Base-by-base conservation (phyloP, 2,797 vertebrate genomes). In the Podarcis siculus region DNA sequence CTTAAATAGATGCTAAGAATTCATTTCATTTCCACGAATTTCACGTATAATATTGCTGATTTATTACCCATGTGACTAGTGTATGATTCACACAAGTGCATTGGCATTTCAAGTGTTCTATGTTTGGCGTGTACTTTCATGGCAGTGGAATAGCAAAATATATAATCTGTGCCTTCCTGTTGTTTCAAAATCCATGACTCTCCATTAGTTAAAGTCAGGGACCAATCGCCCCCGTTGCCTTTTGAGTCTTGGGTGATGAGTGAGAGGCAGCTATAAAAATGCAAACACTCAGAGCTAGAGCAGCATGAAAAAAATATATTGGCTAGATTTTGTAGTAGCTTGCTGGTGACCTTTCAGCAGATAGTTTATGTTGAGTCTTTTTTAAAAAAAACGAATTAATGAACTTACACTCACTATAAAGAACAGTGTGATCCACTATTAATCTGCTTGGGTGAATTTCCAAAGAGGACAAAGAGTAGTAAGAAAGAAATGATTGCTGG, bases 141-240 rank as follows among this genome's bases (percentile, higher is more conserved):
- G 32, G n/a, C 27, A 25, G 2, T 1, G 78, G 72, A 72, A 32
- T 49, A 77, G 73, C 39, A 86, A 87, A 69, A 49, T 49, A 2
- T 8, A 39, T 17, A 42, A 67, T 80, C 1, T 61, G 42, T 32
- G n/a, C 0, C 30, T 8, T 83, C 39, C 23, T 39, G 78, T 79
- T 58, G 49, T 77, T 80, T n/a, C 49, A 4, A 69, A 5, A 21
- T 21, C 19, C 0, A 0, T 66, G 61, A 76, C 45, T 71, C 66
- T 88, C n/a, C 49, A 75, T 9, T 5, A 83, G 84, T 73, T 71
- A 64, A 21, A 2, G 37, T 78, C 9, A 45, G 42, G 37, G 8
- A 9, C n/a, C 0, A 49, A 0, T 30, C 45, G 35, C 0, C 0
- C 2, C 49, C 37, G 0, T 10, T n/a, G 35, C n/a, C 32, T 58